Conservation (phyloP, 2,888 invertebrate genomes). For the Thereva nobilitata region DNA sequence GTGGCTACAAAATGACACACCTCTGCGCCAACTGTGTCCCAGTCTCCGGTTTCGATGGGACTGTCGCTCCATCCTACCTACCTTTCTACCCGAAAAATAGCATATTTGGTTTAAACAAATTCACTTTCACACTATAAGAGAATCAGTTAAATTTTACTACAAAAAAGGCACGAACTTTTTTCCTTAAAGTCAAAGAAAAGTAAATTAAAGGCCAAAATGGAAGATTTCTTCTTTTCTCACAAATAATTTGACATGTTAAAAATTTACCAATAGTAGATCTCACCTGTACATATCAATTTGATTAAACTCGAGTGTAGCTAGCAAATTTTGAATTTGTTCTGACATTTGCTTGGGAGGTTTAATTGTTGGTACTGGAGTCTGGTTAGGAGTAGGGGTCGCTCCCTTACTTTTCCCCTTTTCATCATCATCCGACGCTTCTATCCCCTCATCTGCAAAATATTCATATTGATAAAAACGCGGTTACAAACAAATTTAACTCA, state of each 20-base stretch:
- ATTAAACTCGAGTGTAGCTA: slow-evolving; percentile 56
- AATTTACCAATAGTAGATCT: neutral
- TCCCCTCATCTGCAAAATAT: slow-evolving; percentile 43
- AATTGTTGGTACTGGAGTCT: slow-evolving; percentile 41
- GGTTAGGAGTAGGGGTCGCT: slow-evolving; percentile 39
- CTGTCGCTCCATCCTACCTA: too few species aligned
- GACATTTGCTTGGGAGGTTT: slow-evolving; percentile 50
- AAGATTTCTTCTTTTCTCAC: too few species aligned
- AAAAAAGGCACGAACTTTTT: too few species aligned
- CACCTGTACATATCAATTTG: slow-evolving; percentile 58
- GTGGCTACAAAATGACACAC: too few species aligned
- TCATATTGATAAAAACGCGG: slow-evolving; percentile 47
- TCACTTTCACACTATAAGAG: too few species aligned
- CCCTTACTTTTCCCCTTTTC: slow-evolving; percentile 44
- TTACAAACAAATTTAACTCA: slow-evolving; percentile 44
- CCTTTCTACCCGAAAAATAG: too few species aligned
- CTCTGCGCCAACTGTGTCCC: too few species aligned
- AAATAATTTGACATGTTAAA: neutral
- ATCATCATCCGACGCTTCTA: slow-evolving; percentile 51
- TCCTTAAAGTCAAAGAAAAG: too few species aligned
- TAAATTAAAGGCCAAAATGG: too few species aligned
- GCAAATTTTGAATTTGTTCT: slow-evolving; percentile 50
- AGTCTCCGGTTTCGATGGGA: too few species aligned
- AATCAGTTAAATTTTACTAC: too few species aligned
- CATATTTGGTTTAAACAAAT: too few species aligned